These are phyloP conservation scores for Cerastoderma edule DNA, from an alignment of 2,888 invertebrate genomes.

Conservation along the genomic window DNA sequence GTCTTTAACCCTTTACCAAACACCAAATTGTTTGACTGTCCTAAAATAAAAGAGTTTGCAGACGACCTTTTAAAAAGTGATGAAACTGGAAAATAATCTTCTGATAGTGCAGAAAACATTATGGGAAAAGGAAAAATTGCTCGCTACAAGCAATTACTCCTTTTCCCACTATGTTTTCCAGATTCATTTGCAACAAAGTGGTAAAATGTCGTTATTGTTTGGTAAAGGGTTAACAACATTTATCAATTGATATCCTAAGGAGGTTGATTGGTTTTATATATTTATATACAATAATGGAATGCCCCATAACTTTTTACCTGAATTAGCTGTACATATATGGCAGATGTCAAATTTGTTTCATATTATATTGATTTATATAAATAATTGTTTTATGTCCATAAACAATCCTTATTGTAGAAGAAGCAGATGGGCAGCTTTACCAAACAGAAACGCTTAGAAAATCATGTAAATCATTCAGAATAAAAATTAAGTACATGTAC, in stretches of 20 bases:
- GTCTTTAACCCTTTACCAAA: too few relatives aligned
- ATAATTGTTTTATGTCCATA: too few relatives aligned
- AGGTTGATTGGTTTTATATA: background rate
- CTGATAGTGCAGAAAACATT: slow-evolving; percentile 1
- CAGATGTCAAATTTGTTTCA: background rate
- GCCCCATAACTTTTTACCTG: background rate
- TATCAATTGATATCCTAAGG: background rate
- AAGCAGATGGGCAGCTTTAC: too few relatives aligned
- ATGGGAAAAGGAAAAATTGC: slow-evolving; percentile 10
- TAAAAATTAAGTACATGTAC: too few relatives aligned
- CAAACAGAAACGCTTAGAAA: too few relatives aligned
- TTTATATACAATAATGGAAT: too few relatives aligned
- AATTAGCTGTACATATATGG: background rate
- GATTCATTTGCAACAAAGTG: background rate
- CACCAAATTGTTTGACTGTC: too few relatives aligned
- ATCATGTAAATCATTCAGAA: too few relatives aligned
- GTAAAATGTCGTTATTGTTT: background rate
- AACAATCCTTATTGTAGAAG: too few relatives aligned
- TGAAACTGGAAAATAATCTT: background rate
- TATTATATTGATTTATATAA: too few relatives aligned
- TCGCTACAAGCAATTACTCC: slow-evolving; percentile 1
- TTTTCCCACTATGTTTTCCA: slow-evolving; percentile 5
- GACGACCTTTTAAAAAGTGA: too few relatives aligned
- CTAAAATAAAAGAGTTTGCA: too few relatives aligned
- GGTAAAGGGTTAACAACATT: background rate